A percentile compares a stretch with the other conserved stretches of the same genome.
phyloP scores from a whole-genome alignment of 2,888 invertebrate genomes.

The Neocrepidodera transversa region DNA sequence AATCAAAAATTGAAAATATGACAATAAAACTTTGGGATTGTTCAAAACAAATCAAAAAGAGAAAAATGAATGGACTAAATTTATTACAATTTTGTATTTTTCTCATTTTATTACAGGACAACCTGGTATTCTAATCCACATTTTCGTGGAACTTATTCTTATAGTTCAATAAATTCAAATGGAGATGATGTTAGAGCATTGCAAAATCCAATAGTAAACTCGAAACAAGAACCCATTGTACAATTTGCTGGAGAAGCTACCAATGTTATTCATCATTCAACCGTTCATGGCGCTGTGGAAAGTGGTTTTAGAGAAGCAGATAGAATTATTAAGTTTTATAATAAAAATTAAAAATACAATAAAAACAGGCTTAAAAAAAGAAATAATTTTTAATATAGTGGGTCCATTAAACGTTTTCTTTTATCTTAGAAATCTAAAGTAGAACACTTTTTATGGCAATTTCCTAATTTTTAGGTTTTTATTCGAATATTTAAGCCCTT shows the following conservation, averaged over 20 bases:
- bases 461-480: no score
- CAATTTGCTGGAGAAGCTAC: slow-evolving; percentile 68
- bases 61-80: no score
- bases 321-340: slow-evolving; percentile 42
- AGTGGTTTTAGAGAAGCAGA: slow-evolving; percentile 62
- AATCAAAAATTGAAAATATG: no score
- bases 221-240: slow-evolving; percentile 59
- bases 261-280: slow-evolving; percentile 56
- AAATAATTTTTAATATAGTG: no score
- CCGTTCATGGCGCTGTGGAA: slow-evolving; percentile 63
- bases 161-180: slow-evolving; percentile 31
- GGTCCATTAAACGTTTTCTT: neutral
- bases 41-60: no score
- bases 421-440: no score
- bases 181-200: slow-evolving; percentile 16
- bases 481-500: neutral
- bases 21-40: no score
- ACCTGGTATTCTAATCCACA: slow-evolving; percentile 46
- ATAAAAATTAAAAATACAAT: slow-evolving; percentile 9
- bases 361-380: no score
- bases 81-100: no score
- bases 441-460: no score
- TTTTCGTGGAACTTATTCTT: slow-evolving; percentile 47
- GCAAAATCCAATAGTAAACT: slow-evolving; percentile 25
- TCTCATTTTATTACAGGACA: slow-evolving; percentile 39